Conservation (phyloP, 2,113 vertebrate genomes). For the Centrocercus urophasianus region DNA sequence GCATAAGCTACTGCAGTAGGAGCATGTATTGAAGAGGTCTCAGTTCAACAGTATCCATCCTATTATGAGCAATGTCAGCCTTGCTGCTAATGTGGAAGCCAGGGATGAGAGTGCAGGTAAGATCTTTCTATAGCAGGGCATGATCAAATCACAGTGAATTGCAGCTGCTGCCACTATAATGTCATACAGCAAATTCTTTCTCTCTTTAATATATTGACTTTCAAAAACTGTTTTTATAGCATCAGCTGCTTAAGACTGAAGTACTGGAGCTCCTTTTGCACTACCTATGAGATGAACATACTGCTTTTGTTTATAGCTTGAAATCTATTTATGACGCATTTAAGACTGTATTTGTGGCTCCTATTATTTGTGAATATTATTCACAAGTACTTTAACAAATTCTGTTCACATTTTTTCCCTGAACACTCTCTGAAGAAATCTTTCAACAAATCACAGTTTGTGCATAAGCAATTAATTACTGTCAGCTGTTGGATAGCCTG, state of each 20-base stretch:
- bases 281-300: not conserved
- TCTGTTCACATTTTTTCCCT: slow-evolving; percentile 28
- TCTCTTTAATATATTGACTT: not conserved
- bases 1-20: slow-evolving; percentile 17
- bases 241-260: not conserved
- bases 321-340: not conserved
- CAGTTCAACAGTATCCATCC: not conserved
- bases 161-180: not conserved
- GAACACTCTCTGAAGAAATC: not conserved
- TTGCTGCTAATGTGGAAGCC: slow-evolving; percentile 20
- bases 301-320: not conserved
- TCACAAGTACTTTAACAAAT: slow-evolving; percentile 2
- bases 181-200: not conserved
- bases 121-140: slow-evolving; percentile 15
- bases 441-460: not conserved
- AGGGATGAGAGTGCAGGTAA: slow-evolving; percentile 52
- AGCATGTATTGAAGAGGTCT: slow-evolving; percentile 27
- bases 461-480: slow-evolving; percentile 20
- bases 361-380: slow-evolving; percentile 41
- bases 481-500: slow-evolving; percentile 26
- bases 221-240: not conserved
- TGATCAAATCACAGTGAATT: not conserved
- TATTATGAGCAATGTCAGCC: slow-evolving; percentile 33
- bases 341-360: not conserved
- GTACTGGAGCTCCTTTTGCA: not conserved